These are phyloP conservation scores for Gephyroberyx darwinii DNA, from an alignment of 2,797 vertebrate genomes.

Conservation along the genomic window DNA sequence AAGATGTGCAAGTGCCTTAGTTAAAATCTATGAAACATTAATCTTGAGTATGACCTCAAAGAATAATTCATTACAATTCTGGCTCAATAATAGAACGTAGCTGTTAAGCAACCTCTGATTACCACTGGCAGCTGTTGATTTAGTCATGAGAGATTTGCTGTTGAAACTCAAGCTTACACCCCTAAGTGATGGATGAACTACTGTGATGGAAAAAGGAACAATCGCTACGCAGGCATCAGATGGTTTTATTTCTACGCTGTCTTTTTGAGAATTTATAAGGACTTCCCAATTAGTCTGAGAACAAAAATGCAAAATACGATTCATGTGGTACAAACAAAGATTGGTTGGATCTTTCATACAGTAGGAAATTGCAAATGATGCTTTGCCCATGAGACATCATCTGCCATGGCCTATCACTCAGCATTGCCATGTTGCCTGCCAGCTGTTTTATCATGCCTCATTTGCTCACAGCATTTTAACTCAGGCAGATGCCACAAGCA, in stretches of 20 bases:
- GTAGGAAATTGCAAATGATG: slow-evolving; percentile 71
- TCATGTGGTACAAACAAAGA: slow-evolving; percentile 51
- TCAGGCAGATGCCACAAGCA: slow-evolving; percentile 55
- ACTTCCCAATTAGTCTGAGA: neutral
- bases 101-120: neutral
- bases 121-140: slow-evolving; percentile 9
- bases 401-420: slow-evolving; percentile 71
- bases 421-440: slow-evolving; percentile 72
- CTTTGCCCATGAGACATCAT: slow-evolving; percentile 73
- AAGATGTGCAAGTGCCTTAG: neutral
- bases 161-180: slow-evolving; percentile 11
- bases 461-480: slow-evolving; percentile 74
- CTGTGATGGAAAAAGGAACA: slow-evolving; percentile 3
- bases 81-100: too few species aligned
- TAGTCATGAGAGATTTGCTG: neutral
- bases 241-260: slow-evolving; percentile 7
- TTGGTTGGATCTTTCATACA: slow-evolving; percentile 53
- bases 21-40: neutral
- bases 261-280: slow-evolving; percentile 24
- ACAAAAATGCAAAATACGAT: slow-evolving; percentile 26
- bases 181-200: slow-evolving; percentile 21
- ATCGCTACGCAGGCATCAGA: neutral
- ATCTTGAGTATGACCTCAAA: too few species aligned
- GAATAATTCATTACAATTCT: neutral
- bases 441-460: slow-evolving; percentile 79